Evolutionary conservation across 2,797 vertebrate genomes (phyloP).

Genomic region (Eidolon dupreanum): DNA sequence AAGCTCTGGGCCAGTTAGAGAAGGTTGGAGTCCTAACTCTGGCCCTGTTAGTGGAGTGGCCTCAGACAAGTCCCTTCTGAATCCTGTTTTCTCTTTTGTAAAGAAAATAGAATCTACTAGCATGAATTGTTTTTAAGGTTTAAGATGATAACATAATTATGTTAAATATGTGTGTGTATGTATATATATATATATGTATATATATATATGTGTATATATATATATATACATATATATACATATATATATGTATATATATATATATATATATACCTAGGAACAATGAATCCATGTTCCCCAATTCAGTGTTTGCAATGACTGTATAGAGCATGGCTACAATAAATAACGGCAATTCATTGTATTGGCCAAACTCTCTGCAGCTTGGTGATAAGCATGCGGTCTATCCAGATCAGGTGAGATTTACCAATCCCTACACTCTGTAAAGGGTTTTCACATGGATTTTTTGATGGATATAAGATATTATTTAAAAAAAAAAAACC

Average conservation of each 20-base stretch:
- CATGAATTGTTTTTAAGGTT: conserved; percentile 2
- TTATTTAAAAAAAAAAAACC: background rate
- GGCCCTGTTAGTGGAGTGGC: background rate
- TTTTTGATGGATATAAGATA: background rate
- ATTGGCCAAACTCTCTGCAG: background rate
- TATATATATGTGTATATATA: background rate
- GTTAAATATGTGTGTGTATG: background rate
- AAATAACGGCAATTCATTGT: background rate
- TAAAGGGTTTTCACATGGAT: background rate
- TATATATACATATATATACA: background rate
- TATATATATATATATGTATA: background rate
- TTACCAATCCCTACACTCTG: background rate
- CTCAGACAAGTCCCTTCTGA: background rate
- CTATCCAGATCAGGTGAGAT: background rate
- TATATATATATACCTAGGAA: background rate
- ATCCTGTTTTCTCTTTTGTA: background rate
- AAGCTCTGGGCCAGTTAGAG: background rate
- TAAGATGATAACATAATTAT: background rate
- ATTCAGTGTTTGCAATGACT: background rate
- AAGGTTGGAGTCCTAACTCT: background rate
- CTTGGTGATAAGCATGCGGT: background rate
- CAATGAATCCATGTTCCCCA: background rate
- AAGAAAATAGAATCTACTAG: background rate
- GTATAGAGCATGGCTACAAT: background rate
- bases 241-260: background rate